Percentiles rank a stretch among this genome's conserved stretches.
These are phyloP conservation scores for Sipunculus nudus DNA, from an alignment of 2,888 invertebrate species.

Conservation along the genomic window DNA sequence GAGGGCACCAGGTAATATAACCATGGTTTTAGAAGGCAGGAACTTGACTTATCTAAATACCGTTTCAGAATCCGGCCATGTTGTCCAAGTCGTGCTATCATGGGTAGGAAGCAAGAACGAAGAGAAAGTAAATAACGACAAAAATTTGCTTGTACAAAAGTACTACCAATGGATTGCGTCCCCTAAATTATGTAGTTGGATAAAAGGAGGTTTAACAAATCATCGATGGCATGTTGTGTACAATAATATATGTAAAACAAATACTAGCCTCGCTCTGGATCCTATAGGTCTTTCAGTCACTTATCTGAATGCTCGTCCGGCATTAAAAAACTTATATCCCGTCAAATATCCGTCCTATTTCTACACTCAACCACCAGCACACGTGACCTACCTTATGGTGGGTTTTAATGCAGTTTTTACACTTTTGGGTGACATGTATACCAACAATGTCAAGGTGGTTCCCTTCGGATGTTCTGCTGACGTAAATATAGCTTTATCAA, in stretches of 20 bases:
- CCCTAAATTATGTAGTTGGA: constrained; percentile 31
- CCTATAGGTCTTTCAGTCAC: constrained; percentile 21
- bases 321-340: too few relatives aligned
- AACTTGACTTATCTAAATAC: too few relatives aligned
- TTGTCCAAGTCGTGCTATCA: too few relatives aligned
- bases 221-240: constrained; percentile 41
- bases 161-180: constrained; percentile 37
- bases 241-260: constrained; percentile 23
- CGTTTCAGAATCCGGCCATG: too few relatives aligned
- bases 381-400: constrained; percentile 35
- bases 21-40: too few relatives aligned
- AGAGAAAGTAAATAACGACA: too few relatives aligned
- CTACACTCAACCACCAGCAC: constrained; percentile 23
- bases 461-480: constrained; percentile 39
- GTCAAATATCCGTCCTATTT: constrained; percentile 36
- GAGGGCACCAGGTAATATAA: too few relatives aligned
- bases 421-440: constrained; percentile 32
- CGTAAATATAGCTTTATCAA: constrained; percentile 19
- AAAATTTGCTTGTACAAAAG: constrained; percentile 28
- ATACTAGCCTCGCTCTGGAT: neutral
- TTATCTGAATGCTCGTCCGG: too few relatives aligned
- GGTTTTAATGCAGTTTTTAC: constrained; percentile 35
- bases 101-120: too few relatives aligned
- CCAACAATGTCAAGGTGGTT: constrained; percentile 31
- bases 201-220: constrained; percentile 34